Evolutionary conservation across 2,888 invertebrate genomes (phyloP), one percentile per base, ranked within the genome.

Genomic region (Drosophila multiciliata): DNA sequence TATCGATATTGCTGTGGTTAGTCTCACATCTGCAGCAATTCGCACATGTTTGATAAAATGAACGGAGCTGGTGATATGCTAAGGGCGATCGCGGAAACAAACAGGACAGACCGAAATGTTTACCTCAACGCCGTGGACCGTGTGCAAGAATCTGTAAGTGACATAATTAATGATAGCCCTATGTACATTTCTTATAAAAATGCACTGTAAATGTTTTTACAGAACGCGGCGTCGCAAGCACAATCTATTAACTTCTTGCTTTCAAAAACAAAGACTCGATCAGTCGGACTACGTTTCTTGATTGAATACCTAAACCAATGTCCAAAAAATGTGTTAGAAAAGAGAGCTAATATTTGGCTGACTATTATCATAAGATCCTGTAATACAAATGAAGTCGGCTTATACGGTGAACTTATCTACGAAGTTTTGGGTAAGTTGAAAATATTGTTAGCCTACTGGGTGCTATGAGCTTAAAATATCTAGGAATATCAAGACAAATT

Each of bases 21-120:
- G 20, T 32, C 11, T 36, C 4, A 8, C 53, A 23, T 36, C 52
- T 17, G 36, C 38, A 38, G n/a, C 7, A 17, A 36, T 17, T 38
- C 38, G 72, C 80, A 80, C 80, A 75, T 81, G 78, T 70, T 78
- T 29, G 8, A n/a, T 66, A 65, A 69, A 49, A 80, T 80, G 78
- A 52, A 63, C 23, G 36, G 23, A 20, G 32, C 57, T 4, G 65
- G 57, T 17, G 63, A 66, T 70, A 61, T 80, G 12, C 7, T 81
- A 11, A 50, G 54, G 59, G 50, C 50, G 35, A 33, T 80, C 23
- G 50, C 62, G 11, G 60, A 53, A 32, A 50, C 62, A 29, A 60
- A 64, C 26, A 23, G 8, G 12, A 54, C 42, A 1, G 55, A 42
- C 17, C 53, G 67, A n/a, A 78, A 70, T 58, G 55, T 53, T n/a